phyloP scores from a whole-genome alignment of 37 sponge, comb jelly and placozoan genomes.

The Chondrilla cf. caribensis region DNA sequence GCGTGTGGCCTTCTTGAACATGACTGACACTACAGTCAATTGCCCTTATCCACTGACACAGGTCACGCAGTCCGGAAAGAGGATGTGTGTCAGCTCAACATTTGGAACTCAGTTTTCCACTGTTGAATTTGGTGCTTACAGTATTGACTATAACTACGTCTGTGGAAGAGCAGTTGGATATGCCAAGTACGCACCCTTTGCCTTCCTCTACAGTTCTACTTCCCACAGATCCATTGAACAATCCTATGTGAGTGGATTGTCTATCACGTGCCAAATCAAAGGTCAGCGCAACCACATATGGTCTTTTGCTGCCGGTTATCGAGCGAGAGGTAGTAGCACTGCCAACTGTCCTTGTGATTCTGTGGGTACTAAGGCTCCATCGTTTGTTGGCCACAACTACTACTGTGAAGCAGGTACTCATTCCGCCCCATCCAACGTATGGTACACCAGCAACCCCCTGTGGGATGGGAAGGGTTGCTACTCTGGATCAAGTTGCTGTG shows the following conservation, averaged over 20 bases:
- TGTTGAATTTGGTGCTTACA: neutral
- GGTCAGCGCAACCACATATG: neutral
- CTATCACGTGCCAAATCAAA: neutral
- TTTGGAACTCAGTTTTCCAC: neutral
- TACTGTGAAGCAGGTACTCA: neutral
- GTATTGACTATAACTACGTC: neutral
- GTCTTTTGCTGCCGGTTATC: slow-evolving; percentile 14
- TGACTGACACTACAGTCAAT: too few species aligned
- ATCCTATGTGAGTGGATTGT: neutral
- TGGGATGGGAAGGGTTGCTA: slow-evolving; percentile 10
- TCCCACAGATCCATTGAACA: neutral
- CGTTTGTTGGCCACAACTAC: slow-evolving; percentile 11
- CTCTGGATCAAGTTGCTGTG: neutral
- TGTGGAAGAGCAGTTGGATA: slow-evolving; percentile 18
- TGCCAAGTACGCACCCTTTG: neutral
- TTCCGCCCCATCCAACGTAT: neutral
- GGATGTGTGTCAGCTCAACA: too few species aligned
- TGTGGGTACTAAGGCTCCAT: neutral
- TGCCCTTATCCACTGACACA: too few species aligned
- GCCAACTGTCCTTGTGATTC: slow-evolving; percentile 13
- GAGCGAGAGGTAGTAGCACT: neutral
- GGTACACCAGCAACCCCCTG: neutral
- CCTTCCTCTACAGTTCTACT: neutral
- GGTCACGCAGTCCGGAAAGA: too few species aligned
- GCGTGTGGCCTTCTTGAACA: too few species aligned